Evolutionary conservation across 2,113 vertebrate species (phyloP).

Genomic region (Aramus guarauna): DNA sequence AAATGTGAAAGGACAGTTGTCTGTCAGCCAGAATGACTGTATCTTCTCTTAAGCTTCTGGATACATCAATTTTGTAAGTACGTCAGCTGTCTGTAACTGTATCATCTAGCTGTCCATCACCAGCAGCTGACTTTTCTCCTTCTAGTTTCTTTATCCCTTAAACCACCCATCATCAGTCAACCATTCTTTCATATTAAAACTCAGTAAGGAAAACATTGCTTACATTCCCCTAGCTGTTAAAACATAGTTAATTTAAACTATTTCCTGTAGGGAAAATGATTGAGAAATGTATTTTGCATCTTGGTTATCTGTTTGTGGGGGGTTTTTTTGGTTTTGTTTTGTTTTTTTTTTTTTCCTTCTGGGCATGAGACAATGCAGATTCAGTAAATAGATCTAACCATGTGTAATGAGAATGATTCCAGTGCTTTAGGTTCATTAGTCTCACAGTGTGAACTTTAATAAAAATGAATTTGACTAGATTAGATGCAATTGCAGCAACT

Average conservation of each 20-base stretch:
- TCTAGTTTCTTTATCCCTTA: neutral
- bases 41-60: neutral
- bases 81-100: neutral
- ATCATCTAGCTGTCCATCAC: neutral
- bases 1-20: neutral
- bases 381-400: neutral
- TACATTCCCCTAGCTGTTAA: neutral
- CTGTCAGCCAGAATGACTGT: neutral
- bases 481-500: conserved; percentile 47
- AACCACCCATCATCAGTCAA: neutral
- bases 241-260: neutral
- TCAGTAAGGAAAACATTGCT: neutral
- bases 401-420: conserved; percentile 8
- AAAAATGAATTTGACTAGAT: conserved; percentile 36
- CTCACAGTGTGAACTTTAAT: conserved; percentile 51
- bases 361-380: neutral
- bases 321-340: too few species aligned
- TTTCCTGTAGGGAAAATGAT: neutral
- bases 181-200: neutral
- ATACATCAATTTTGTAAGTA: neutral
- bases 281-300: conserved; percentile 1
- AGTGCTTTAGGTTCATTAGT: conserved; percentile 51
- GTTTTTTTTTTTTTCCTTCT: neutral
- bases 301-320: too few species aligned
- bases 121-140: neutral